These are phyloP conservation scores for Spea bombifrons DNA, from an alignment of 2,113 vertebrate species.

Conservation along the genomic window DNA sequence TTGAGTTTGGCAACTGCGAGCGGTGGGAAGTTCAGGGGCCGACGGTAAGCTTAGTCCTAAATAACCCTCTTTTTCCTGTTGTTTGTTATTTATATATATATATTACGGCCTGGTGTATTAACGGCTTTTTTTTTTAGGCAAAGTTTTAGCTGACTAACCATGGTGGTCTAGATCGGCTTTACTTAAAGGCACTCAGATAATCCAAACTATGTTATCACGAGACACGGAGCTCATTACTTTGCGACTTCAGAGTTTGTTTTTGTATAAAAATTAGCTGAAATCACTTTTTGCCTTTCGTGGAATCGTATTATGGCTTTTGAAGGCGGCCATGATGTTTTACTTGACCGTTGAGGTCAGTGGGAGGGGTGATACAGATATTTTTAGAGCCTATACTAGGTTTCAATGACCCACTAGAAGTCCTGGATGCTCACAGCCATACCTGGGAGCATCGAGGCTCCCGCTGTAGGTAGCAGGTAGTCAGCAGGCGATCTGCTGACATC, in stretches of 20 bases:
- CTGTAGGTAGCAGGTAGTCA: too few relatives aligned
- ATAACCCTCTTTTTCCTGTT: background rate
- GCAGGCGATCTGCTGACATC: too few relatives aligned
- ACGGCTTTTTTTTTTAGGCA: background rate
- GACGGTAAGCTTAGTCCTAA: constrained; percentile 4
- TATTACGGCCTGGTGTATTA: constrained; percentile 14
- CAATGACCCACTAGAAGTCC: too few relatives aligned
- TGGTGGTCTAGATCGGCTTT: constrained; percentile 9
- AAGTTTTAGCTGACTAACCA: background rate
- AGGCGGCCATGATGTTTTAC: too few relatives aligned
- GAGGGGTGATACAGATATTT: too few relatives aligned
- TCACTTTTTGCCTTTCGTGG: too few relatives aligned
- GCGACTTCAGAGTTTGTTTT: background rate
- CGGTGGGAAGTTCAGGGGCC: background rate
- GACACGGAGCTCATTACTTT: background rate
- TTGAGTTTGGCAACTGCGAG: constrained; percentile 22
- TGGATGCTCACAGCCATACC: too few relatives aligned
- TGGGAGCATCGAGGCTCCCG: too few relatives aligned
- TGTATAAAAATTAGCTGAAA: background rate
- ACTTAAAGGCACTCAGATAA: background rate
- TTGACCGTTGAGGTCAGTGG: too few relatives aligned
- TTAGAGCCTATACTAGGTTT: too few relatives aligned
- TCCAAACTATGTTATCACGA: background rate
- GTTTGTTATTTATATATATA: constrained; percentile 28
- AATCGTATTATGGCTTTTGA: too few relatives aligned